Evolutionary conservation across 2,797 vertebrate species (phyloP).

Genomic region (Periophthalmus magnuspinnatus): DNA sequence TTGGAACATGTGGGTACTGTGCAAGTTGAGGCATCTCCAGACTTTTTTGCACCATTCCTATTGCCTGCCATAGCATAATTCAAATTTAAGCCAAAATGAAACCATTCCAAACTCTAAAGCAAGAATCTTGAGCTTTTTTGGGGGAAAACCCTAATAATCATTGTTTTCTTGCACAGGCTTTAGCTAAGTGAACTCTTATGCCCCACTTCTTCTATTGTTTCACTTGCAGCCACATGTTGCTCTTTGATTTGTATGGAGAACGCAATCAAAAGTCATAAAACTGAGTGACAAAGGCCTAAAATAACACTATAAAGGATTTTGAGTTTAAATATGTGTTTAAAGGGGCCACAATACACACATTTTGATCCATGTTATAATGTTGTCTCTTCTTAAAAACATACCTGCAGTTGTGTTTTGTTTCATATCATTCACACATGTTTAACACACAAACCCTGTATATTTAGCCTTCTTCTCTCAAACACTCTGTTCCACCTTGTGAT

Average conservation of each 20-base stretch:
- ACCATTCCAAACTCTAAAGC: constrained; percentile 34
- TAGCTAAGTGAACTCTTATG: constrained; percentile 56
- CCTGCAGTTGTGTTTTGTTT: too few species aligned
- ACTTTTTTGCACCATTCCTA: constrained; percentile 48
- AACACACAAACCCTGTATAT: too few species aligned
- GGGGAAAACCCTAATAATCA: constrained; percentile 56
- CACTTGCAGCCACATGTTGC: constrained; percentile 52
- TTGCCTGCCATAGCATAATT: constrained; percentile 28
- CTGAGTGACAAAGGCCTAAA: background rate
- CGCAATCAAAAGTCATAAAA: background rate
- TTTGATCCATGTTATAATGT: too few species aligned
- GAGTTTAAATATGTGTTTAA: background rate
- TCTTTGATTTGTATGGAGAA: constrained; percentile 12
- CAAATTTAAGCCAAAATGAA: constrained; percentile 33
- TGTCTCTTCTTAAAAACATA: too few species aligned
- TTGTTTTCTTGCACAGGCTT: constrained; percentile 56
- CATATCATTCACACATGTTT: too few species aligned
- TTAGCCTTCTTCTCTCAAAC: too few species aligned
- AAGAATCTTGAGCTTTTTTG: constrained; percentile 33
- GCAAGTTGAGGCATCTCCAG: constrained; percentile 15
- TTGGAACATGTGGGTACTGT: constrained; percentile 31
- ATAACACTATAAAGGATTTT: background rate
- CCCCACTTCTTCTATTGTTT: constrained; percentile 65
- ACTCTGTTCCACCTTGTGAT: too few species aligned
- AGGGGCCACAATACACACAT: too few species aligned